Conservation (phyloP, 2,113 vertebrate species). For the Archilochus colubris region DNA sequence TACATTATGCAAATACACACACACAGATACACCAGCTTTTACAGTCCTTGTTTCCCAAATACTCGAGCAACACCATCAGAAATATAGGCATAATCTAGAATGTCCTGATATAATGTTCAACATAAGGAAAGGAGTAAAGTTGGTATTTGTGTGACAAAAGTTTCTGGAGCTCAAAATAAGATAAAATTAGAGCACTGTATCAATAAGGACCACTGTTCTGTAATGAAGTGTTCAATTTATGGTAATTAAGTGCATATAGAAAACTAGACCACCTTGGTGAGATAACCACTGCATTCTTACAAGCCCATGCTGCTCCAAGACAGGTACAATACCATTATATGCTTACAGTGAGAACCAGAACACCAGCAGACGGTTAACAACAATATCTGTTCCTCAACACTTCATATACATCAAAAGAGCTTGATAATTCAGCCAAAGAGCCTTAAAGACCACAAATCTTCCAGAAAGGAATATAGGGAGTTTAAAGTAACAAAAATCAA, state of each 20-base stretch:
- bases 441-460: not conserved
- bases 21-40: not conserved
- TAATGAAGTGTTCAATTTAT: not conserved
- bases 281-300: not conserved
- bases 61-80: not conserved
- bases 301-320: not conserved
- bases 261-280: not conserved
- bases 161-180: not conserved
- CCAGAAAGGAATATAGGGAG: not conserved
- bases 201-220: not conserved
- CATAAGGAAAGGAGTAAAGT: not conserved
- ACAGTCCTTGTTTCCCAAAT: not conserved
- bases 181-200: not conserved
- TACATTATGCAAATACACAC: rapidly evolving
- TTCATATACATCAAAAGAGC: not conserved
- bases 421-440: not conserved
- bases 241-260: not conserved
- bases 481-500: not conserved
- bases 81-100: not conserved
- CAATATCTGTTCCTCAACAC: not conserved
- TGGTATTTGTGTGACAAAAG: not conserved
- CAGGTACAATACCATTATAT: not conserved
- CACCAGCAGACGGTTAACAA: not conserved
- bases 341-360: rapidly evolving
- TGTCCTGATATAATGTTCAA: not conserved